These are phyloP conservation scores for Pinctada fucata DNA, from an alignment of 2,888 invertebrate species.

Conservation along the genomic window DNA sequence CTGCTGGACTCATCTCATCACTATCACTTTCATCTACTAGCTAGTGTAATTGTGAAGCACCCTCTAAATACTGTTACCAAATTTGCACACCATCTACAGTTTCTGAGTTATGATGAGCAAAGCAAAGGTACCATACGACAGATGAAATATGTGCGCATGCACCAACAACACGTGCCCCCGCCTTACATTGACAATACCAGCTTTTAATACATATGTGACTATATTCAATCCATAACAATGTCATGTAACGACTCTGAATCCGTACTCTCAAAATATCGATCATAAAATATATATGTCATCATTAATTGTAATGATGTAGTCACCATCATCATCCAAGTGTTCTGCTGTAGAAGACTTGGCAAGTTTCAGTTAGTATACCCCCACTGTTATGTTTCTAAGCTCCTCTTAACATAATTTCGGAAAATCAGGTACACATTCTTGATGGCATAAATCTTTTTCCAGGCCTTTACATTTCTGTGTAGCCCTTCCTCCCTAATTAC, in stretches of 20 bases:
- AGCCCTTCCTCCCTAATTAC: conserved; percentile 12
- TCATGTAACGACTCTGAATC: conserved; percentile 29
- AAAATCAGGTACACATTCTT: conserved; percentile 12
- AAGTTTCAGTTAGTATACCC: conserved; percentile 27
- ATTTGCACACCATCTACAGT: neutral
- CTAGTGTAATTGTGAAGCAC: neutral
- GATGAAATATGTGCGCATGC: conserved; percentile 27
- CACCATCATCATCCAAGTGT: conserved; percentile 27
- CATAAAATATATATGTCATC: neutral
- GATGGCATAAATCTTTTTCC: conserved; percentile 19
- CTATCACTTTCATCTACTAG: conserved; percentile 17
- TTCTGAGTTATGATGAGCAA: neutral
- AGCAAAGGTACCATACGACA: conserved; percentile 24
- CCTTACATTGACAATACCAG: conserved; percentile 30
- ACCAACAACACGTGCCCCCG: conserved; percentile 23
- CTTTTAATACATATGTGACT: neutral
- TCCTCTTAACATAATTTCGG: conserved; percentile 22
- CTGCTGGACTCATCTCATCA: too few relatives aligned
- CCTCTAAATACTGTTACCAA: conserved; percentile 14
- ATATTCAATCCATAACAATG: conserved; percentile 21
- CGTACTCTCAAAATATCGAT: conserved; percentile 2
- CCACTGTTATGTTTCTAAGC: conserved; percentile 15
- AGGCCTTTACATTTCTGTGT: conserved; percentile 1
- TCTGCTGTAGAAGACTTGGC: conserved; percentile 17
- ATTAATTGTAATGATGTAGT: conserved; percentile 16